Conservation (phyloP, 2,113 vertebrate species). For the Pelecanoides urinatrix region DNA sequence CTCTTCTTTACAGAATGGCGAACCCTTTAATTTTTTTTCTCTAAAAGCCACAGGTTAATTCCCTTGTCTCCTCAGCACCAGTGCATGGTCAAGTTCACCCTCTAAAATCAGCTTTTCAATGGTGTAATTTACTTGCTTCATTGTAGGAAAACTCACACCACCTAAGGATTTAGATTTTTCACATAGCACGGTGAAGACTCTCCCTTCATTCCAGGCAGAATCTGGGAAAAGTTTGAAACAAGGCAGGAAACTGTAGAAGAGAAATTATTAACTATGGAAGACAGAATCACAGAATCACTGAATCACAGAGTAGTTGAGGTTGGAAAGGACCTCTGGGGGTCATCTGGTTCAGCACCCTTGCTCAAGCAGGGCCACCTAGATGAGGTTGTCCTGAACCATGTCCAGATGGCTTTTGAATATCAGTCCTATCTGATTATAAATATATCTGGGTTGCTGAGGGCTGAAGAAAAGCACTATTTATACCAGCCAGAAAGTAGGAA, state of each 20-base stretch:
- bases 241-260: background rate
- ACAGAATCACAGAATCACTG: background rate
- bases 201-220: background rate
- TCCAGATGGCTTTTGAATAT: background rate
- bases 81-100: background rate
- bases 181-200: background rate
- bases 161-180: background rate
- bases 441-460: background rate
- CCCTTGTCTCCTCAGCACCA: background rate
- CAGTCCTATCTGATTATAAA: background rate
- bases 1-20: background rate
- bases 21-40: background rate
- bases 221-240: background rate
- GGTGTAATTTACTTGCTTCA: background rate
- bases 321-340: background rate
- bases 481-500: background rate
- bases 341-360: rapidly evolving
- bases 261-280: background rate
- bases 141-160: background rate
- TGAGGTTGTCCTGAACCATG: background rate
- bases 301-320: background rate
- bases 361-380: background rate
- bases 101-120: background rate
- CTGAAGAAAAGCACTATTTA: background rate
- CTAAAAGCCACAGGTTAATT: background rate